Conservation (phyloP, 2,797 vertebrate species). For the Ptychobarbus kaznakovi region DNA sequence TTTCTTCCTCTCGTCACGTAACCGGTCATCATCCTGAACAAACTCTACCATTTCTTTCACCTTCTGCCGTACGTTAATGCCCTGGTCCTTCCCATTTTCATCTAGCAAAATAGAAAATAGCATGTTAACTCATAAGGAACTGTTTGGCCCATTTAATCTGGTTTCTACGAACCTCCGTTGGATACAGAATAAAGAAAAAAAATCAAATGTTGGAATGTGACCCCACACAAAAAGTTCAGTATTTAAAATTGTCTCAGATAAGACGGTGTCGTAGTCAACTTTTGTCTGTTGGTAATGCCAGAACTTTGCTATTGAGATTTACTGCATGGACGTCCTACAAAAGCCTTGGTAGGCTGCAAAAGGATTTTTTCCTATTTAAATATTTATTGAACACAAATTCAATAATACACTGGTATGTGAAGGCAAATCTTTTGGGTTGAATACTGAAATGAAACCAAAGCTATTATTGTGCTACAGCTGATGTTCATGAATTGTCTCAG, state of each 20-base stretch:
- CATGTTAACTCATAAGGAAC: not conserved
- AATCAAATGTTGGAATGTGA: not conserved
- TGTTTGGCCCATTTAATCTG: not conserved
- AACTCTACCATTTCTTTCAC: constrained; percentile 99
- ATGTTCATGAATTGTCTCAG: not conserved
- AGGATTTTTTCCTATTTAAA: not conserved
- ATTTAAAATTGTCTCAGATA: not conserved
- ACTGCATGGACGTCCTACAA: not conserved
- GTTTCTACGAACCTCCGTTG: not conserved
- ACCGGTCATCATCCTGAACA: constrained; percentile 93
- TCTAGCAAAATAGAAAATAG: constrained; percentile 74
- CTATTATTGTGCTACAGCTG: not conserved
- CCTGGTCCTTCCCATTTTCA: constrained; percentile 97
- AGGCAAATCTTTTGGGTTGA: not conserved
- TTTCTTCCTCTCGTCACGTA: constrained; percentile 96
- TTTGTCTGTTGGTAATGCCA: not conserved
- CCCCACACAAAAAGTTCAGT: not conserved
- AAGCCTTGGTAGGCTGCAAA: not conserved
- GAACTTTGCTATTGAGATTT: not conserved
- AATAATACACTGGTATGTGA: not conserved
- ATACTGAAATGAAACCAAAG: not conserved
- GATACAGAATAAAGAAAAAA: not conserved
- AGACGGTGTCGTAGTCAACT: not conserved
- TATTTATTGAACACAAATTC: not conserved
- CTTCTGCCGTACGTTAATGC: constrained; percentile 97